Base-by-base conservation (phyloP, 2,888 invertebrate species). In the Drosophila acutilabella region DNA sequence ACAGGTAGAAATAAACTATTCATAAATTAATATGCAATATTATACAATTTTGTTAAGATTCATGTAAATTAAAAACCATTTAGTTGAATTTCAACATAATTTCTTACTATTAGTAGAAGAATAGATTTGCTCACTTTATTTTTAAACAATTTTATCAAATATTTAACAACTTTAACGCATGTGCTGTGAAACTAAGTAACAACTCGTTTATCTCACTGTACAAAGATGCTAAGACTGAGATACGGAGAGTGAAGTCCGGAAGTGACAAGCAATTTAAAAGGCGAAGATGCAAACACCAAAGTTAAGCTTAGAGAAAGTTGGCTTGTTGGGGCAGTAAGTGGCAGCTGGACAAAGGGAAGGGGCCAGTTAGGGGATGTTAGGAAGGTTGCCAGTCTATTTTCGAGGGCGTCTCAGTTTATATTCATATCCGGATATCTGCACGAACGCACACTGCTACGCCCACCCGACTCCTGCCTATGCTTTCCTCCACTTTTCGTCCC, bases 261-360 rank as follows among this genome's bases (percentile, higher is more conserved):
- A 88, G 82, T 80, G 73, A 64, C 86, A 86, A 67, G 80, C 74
- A 80, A 85, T 77, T 85, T 77, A 59, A 74, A 64, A 47, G 57
- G 72, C 56, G 51, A 64, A 64, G 58, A 64, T 69, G 64, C 50
- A 45, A 51, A 23, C 16, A 44, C 14, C 44, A 20, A 38, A 50
- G 20, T 11, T 8, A 20, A 7, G 33, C 16, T 8, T 7, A 11
- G 20, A 14, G 7, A 20, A 5, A 18, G n/a, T 11, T 0, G 14
- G 7, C 30, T 8, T 8, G 2, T 8, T 8, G 30, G 30, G 30
- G 6, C 30, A 7, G 30, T 30, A 8, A 30, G 30, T 8, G 30
- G 30, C 30, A 30, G 30, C 7, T 30, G 30, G 30, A 8, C 8
- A 1, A 8, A 8, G 8, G 26, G 26, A 2, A 30, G 26, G 26